Percentiles rank a stretch among this genome's conserved stretches.
Conservation (phyloP, 1,140 invertebrate species). For the Drosophila takahashii region DNA sequence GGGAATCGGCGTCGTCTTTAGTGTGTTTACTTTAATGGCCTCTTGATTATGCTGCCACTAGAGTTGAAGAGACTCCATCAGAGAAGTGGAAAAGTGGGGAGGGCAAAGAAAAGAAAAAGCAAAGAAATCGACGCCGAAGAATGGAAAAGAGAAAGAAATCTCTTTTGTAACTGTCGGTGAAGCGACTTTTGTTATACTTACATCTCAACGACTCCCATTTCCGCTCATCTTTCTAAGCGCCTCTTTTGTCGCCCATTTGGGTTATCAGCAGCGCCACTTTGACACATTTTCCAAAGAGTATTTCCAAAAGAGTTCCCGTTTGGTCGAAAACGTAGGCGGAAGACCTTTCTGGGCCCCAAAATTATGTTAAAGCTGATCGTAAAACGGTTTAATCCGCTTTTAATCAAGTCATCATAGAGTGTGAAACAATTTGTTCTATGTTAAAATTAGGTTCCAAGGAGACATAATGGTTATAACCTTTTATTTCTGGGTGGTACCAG, state of each 20-base stretch:
- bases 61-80: slow-evolving; percentile 36
- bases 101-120: slow-evolving; percentile 10
- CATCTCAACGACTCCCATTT: slow-evolving; percentile 58
- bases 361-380: slow-evolving; percentile 35
- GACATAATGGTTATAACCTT: slow-evolving; percentile 11
- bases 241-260: slow-evolving; percentile 59
- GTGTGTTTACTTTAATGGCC: slow-evolving; percentile 69
- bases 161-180: slow-evolving; percentile 50
- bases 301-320: slow-evolving; percentile 7
- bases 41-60: slow-evolving; percentile 60
- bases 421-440: slow-evolving; percentile 68
- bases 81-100: slow-evolving; percentile 24
- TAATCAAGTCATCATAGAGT: slow-evolving; percentile 65
- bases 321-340: slow-evolving; percentile 42
- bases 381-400: slow-evolving; percentile 60
- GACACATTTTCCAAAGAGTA: slow-evolving; percentile 29
- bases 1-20: slow-evolving; percentile 36
- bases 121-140: slow-evolving; percentile 32
- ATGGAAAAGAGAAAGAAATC: slow-evolving; percentile 51
- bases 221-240: slow-evolving; percentile 69
- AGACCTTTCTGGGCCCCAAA: slow-evolving; percentile 37
- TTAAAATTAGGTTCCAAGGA: background rate
- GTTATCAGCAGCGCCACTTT: slow-evolving; percentile 37
- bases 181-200: slow-evolving; percentile 47
- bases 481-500: slow-evolving; percentile 30